Conservation (phyloP, 2,797 vertebrate species). For the Sternotherus odoratus region DNA sequence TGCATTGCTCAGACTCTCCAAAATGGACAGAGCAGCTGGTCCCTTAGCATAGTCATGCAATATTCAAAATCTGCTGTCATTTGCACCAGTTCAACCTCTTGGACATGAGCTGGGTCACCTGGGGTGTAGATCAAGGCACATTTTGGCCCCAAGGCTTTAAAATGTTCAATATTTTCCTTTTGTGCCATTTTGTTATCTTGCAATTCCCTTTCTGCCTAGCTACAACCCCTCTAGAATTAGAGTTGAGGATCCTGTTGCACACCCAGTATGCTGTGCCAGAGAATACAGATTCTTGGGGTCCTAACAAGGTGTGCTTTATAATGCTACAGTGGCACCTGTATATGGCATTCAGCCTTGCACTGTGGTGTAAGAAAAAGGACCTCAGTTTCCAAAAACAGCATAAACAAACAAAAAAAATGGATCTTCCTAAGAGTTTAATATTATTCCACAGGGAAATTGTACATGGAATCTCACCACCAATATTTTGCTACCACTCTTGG, state of each 20-base stretch:
- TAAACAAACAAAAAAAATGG: fast-evolving
- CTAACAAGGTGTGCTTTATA: not conserved
- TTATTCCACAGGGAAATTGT: not conserved
- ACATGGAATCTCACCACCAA: not conserved
- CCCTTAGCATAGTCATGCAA: not conserved
- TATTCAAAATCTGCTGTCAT: not conserved
- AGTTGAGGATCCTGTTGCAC: no score
- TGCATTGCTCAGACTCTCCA: not conserved
- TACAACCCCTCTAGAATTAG: not conserved
- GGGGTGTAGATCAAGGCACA: no score
- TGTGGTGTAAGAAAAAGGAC: not conserved
- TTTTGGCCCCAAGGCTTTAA: not conserved
- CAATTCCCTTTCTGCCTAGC: fast-evolving
- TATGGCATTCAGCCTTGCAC: not conserved
- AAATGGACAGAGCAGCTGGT: not conserved
- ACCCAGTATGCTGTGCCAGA: not conserved
- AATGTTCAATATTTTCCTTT: not conserved
- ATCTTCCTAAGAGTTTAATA: not conserved
- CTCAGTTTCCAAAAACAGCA: not conserved
- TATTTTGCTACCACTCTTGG: not conserved
- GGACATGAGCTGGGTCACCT: not conserved
- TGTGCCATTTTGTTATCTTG: not conserved
- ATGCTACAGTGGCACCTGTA: not conserved
- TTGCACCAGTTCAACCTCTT: not conserved
- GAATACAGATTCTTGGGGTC: fast-evolving